Conservation (phyloP, 1,140 invertebrate species). For the Bombus breviceps region DNA sequence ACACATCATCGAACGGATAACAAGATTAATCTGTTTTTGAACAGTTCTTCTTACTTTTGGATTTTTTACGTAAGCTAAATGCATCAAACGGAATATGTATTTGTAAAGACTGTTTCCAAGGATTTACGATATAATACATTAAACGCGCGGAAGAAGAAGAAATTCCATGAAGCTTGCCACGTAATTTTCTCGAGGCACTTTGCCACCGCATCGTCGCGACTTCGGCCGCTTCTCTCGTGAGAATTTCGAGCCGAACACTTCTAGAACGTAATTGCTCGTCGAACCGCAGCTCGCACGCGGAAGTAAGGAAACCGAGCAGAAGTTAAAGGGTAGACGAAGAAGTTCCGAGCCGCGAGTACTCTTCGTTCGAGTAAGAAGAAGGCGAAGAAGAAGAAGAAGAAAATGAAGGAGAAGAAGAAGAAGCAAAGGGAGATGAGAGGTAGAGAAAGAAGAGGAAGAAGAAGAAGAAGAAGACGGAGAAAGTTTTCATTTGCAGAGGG, state of each 20-base stretch:
- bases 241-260: slow-evolving; percentile 34
- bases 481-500: slow-evolving; percentile 70
- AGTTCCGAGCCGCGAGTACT: slow-evolving; percentile 48
- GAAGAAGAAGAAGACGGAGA: slow-evolving; percentile 60
- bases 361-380: slow-evolving; percentile 51
- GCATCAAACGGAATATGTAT: background rate
- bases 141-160: background rate
- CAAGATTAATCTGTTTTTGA: background rate
- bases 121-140: background rate
- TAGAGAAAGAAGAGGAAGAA: background rate
- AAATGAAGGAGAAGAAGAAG: slow-evolving; percentile 47
- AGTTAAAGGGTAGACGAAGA: slow-evolving; percentile 35
- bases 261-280: slow-evolving; percentile 54
- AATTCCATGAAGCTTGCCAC: slow-evolving; percentile 18
- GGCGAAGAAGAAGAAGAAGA: slow-evolving; percentile 15
- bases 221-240: slow-evolving; percentile 18
- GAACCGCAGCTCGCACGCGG: slow-evolving; percentile 66
- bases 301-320: slow-evolving; percentile 67
- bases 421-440: slow-evolving; percentile 24
- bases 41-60: background rate
- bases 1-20: too few relatives aligned
- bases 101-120: background rate
- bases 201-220: slow-evolving; percentile 31
- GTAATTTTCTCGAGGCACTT: slow-evolving; percentile 28
- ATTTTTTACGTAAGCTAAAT: background rate